These are phyloP conservation scores for Periophthalmus modestus DNA, from an alignment of 2,113 vertebrate species.

Conservation along the genomic window DNA sequence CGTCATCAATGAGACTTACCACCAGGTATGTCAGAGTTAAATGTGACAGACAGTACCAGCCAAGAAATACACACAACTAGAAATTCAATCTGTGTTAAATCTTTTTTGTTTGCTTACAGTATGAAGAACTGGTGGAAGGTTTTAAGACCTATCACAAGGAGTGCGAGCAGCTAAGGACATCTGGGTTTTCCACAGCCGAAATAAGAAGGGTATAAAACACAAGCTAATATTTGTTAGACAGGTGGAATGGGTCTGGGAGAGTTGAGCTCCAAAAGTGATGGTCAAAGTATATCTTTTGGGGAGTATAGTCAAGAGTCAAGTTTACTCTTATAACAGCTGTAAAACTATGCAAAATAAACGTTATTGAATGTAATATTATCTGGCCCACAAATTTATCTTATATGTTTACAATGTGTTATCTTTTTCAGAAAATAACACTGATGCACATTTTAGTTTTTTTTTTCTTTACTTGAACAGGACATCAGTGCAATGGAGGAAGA, in stretches of 20 bases:
- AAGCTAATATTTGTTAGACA: background rate
- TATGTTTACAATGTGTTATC: background rate
- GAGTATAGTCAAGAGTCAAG: too few relatives aligned
- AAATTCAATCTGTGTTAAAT: background rate
- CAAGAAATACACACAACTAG: background rate
- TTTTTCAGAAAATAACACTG: background rate
- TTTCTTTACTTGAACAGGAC: constrained; percentile 78
- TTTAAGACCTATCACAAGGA: constrained; percentile 97
- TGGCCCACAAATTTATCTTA: background rate
- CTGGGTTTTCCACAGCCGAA: constrained; percentile 93
- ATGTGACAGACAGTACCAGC: background rate
- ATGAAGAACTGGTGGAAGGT: constrained; percentile 93
- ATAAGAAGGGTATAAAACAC: constrained; percentile 87
- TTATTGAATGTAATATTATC: background rate
- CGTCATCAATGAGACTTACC: constrained; percentile 85
- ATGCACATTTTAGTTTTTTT: background rate
- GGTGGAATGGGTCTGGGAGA: background rate
- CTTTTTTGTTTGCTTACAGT: constrained; percentile 74
- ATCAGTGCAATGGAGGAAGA: constrained; percentile 97
- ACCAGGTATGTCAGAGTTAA: constrained; percentile 79
- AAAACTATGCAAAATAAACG: background rate
- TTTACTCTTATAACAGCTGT: too few relatives aligned
- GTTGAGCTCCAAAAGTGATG: too few relatives aligned
- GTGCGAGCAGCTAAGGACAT: constrained; percentile 91
- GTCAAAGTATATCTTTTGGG: too few relatives aligned